A percentile compares a stretch with the other conserved stretches of the same genome.
Conservation (phyloP, 1,140 invertebrate genomes). For the Leptinotarsa lineolata region DNA sequence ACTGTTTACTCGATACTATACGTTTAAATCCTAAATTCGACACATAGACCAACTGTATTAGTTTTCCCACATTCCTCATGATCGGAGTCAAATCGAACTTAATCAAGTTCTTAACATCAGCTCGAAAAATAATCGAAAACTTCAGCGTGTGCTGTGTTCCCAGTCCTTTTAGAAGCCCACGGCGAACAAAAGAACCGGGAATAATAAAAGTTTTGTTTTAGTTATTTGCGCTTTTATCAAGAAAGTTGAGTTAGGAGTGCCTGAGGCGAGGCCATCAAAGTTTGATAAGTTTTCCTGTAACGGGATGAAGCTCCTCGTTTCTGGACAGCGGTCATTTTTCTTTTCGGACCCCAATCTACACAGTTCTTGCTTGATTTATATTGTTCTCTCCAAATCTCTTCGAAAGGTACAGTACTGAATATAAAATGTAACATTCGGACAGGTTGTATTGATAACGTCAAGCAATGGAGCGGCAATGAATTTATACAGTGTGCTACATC, state of each 20-base stretch:
- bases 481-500: no score
- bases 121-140: constrained; percentile 20
- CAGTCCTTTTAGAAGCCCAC: constrained; percentile 2
- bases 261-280: constrained; percentile 52
- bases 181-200: constrained; percentile 25
- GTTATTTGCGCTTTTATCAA: constrained; percentile 56
- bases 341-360: constrained; percentile 59
- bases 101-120: not conserved
- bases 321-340: constrained; percentile 61
- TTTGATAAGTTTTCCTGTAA: constrained; percentile 56
- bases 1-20: no score
- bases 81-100: not conserved
- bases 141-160: constrained; percentile 23
- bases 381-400: constrained; percentile 6
- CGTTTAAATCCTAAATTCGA: no score
- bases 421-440: no score
- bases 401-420: no score
- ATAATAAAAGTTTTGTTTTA: constrained; percentile 49
- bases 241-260: constrained; percentile 52
- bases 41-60: not conserved
- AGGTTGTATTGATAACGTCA: no score
- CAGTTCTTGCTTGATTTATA: constrained; percentile 37
- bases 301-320: constrained; percentile 46
- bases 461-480: no score
- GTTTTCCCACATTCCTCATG: not conserved